Base-by-base conservation (phyloP, 2,797 vertebrate species). In the Gymnopithys bicolor region DNA sequence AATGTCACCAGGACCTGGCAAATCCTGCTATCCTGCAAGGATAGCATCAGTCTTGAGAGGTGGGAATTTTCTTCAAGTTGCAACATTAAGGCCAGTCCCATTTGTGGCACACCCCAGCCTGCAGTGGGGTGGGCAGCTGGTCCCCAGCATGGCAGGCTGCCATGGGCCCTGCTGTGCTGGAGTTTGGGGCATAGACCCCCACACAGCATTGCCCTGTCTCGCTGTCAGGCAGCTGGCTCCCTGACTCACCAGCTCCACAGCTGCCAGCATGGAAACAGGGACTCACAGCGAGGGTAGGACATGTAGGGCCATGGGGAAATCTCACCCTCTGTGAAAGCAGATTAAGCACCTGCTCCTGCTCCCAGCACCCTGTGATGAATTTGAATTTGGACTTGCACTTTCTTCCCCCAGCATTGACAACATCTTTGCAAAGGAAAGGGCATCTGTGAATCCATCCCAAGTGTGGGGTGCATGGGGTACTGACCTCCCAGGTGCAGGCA, bases 251-350 rank as follows among this genome's bases (percentile, higher is more conserved):
- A 46, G 58, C 37, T 35, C 35, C 8, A 2, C 15, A 35, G 49
- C n/a, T 10, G 2, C 27, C 3, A 13, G 45, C 2, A 0, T 5
- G 19, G 51, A 32, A 56, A 55, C 2, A 3, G 0, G 1, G 39
- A 30, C 19, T 27, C 2, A 7, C 3, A 19, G 45, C 0, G 1
- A 77, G 28, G 11, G 5, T 37, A 56, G 19, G 41, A 10, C 4
- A 3, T 5, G 25, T 15, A 59, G 45, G 24, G 37, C 45, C 27
- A 2, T 1, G 2, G 28, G 17, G n/a, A 86, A 86, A 46, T 33
- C 24, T 80, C 62, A 51, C 17, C 14, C 14, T 4, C 0, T 11
- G 30, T 2, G 5, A 66, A 85, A 37, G 52, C 2, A 3, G 14
- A 52, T 69, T 43, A 45, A 87, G 19, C 0, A 7, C 45, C 22